Conservation (phyloP, 2,888 invertebrate species). For the Diadromus collaris region DNA sequence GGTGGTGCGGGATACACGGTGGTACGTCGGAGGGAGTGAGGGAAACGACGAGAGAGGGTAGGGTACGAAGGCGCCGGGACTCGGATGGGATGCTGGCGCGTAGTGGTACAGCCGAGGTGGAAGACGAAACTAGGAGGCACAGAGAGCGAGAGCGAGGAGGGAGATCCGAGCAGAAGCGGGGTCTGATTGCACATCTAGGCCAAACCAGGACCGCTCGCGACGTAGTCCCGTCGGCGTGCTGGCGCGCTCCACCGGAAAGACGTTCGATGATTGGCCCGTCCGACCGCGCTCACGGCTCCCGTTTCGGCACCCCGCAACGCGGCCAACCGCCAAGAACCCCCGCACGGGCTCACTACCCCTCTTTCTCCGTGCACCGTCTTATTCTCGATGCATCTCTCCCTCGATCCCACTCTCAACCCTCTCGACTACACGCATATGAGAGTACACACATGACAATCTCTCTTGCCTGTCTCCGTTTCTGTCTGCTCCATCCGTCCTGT, state of each 20-base stretch:
- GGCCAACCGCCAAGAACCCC: constrained; percentile 52
- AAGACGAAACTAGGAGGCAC: constrained; percentile 52
- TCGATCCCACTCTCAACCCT: constrained; percentile 39
- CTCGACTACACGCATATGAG: constrained; percentile 51
- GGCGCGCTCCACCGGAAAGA: constrained; percentile 77
- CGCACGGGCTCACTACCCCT: constrained; percentile 48
- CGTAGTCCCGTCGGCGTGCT: constrained; percentile 69
- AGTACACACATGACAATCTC: constrained; percentile 42
- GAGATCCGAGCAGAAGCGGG: constrained; percentile 66
- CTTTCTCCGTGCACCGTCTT: constrained; percentile 36
- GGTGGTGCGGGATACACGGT: constrained; percentile 60
- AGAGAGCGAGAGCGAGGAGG: constrained; percentile 79
- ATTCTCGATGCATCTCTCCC: constrained; percentile 34
- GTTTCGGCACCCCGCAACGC: constrained; percentile 52
- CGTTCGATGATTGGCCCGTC: constrained; percentile 78
- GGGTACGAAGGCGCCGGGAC: constrained; percentile 63
- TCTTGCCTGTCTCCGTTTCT: constrained; percentile 10
- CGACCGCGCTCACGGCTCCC: constrained; percentile 64
- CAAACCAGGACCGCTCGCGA: constrained; percentile 78
- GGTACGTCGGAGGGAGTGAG: constrained; percentile 54
- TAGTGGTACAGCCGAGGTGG: constrained; percentile 24
- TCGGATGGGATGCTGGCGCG: constrained; percentile 35
- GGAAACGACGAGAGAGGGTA: constrained; percentile 47
- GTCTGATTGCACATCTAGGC: constrained; percentile 80
- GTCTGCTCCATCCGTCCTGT: neutral